phyloP scores from a whole-genome alignment of 1,140 invertebrate species.

The Chelonus insularis region DNA sequence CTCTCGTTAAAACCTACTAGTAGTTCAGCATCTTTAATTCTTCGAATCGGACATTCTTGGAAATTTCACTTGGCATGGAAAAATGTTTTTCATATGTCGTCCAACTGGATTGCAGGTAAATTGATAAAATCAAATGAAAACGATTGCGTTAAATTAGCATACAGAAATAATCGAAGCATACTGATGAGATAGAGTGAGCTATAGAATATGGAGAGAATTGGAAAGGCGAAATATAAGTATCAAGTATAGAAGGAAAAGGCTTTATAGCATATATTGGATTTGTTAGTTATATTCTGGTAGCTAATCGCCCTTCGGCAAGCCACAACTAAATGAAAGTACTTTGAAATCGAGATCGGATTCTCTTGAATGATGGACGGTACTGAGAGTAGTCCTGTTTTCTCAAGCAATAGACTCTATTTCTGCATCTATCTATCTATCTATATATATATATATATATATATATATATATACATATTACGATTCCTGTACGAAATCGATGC shows the following conservation, averaged over 20 bases:
- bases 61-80: background rate
- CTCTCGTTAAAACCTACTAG: background rate
- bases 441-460: background rate
- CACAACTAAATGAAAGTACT: constrained; percentile 7
- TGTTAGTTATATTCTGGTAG: background rate
- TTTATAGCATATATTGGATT: background rate
- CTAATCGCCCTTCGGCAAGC: constrained; percentile 12
- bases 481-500: constrained; percentile 30
- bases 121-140: constrained; percentile 14
- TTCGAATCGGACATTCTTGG: background rate
- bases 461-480: background rate
- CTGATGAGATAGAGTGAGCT: background rate
- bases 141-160: constrained; percentile 8
- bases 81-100: background rate
- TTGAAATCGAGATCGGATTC: background rate
- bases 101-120: background rate
- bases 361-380: background rate
- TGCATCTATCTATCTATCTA: no score
- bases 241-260: constrained; percentile 4
- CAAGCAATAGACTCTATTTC: background rate
- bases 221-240: background rate
- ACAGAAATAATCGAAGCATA: background rate
- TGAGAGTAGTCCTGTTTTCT: background rate
- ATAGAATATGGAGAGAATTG: background rate
- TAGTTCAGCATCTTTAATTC: no score